Evolutionary conservation across 37 sponge, comb jelly and placozoan genomes (phyloP), one percentile per base, ranked within the genome.

Genomic region (Beroe forskalii): DNA sequence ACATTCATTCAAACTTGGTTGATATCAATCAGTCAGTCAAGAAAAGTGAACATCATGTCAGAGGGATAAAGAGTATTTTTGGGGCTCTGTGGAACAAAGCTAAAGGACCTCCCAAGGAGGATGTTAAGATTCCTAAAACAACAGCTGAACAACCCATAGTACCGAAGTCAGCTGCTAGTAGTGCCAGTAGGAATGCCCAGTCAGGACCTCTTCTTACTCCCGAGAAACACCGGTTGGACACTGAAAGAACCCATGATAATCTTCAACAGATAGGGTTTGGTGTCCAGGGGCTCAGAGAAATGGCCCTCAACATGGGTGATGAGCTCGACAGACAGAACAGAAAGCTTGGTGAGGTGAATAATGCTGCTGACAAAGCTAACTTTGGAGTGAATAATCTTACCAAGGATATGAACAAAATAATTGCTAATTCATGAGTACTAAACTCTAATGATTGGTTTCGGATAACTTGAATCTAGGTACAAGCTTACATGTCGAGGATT

Each of bases 361-460:
- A 24, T 23, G 86, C 40, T 3, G 86, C 86, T 80, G 86, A 80
- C 35, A 80, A 43, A 38, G 86, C 86, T 6, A 80, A 80, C 35
- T 37, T 80, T 41, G 86, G 86, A 9, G 86, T 80, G 1, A 44
- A 44, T 24, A 80, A 43, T 1, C 55, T 80, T 3, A 80, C 24
- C 55, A 80, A 80, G 86, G 86, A 80, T 48, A 80, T 80, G 86
- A 41, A 80, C 30, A 80, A 80, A 42, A 80, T 80, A n/a, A 41
- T 80, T 41, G 40, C 40, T 20, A 72, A 72, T 9, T 72, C 75
- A 8, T 72, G 75, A 72, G 28, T n/a, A n/a, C n/a, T n/a, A n/a
- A n/a, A 9, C 17, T 55, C 60, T 55, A n/a, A n/a, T n/a, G n/a
- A n/a, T n/a, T n/a, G n/a, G n/a, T n/a, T n/a, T n/a, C n/a, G n/a